Evolutionary conservation across 2,113 vertebrate genomes (phyloP).

Genomic region (Caloenas nicobarica): DNA sequence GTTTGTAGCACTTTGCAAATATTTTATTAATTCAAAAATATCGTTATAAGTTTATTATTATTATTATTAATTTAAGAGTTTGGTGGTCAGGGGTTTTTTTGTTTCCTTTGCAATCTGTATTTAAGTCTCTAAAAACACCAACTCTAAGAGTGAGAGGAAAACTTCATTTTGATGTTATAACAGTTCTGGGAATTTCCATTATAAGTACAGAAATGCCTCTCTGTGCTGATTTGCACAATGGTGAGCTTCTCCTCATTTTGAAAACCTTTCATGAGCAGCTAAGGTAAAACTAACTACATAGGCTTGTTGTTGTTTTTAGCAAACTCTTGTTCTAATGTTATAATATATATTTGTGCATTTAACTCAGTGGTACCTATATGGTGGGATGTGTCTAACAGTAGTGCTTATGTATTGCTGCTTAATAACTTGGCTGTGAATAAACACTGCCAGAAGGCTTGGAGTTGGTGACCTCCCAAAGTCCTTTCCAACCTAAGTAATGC

Average conservation of each 20-base stretch:
- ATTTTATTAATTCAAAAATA: neutral
- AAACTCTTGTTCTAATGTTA: neutral
- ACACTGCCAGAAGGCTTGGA: neutral
- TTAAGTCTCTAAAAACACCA: neutral
- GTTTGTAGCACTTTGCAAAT: neutral
- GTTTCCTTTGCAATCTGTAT: neutral
- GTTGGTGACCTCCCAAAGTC: neutral
- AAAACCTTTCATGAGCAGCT: neutral
- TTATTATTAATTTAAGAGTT: neutral
- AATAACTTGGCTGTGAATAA: neutral
- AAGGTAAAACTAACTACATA: accelerated
- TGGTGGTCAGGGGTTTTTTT: accelerated
- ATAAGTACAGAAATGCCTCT: neutral
- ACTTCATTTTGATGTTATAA: neutral
- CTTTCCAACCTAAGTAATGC: neutral
- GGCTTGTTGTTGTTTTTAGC: neutral
- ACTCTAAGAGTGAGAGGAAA: neutral
- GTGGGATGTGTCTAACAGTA: too few relatives aligned
- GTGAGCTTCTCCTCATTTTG: neutral
- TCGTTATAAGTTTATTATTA: neutral
- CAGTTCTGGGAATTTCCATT: neutral
- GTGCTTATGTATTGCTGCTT: neutral
- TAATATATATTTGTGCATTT: neutral
- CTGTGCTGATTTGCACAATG: neutral
- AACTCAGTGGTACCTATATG: accelerated